Conservation (phyloP, 2,797 vertebrate genomes). For the Gymnopithys bicolor region DNA sequence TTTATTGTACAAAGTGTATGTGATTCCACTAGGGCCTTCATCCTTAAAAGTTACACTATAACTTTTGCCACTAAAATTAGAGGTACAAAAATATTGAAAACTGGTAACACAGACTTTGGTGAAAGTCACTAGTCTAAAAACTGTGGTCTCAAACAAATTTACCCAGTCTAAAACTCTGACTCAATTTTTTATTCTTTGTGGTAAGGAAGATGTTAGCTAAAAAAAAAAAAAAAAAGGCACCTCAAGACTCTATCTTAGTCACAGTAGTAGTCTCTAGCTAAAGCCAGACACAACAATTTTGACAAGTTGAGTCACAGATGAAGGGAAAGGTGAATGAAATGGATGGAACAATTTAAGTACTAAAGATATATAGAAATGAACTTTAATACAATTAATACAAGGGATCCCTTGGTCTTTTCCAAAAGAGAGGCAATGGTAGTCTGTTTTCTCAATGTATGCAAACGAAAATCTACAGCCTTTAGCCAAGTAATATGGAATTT, state of each 20-base stretch:
- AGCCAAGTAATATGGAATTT: background rate
- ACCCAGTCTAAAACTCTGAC: background rate
- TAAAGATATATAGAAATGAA: background rate
- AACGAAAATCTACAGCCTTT: background rate
- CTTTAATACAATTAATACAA: background rate
- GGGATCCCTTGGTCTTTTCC: background rate
- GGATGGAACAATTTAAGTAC: background rate
- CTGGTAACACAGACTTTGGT: background rate
- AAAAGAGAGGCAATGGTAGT: background rate
- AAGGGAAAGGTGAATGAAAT: background rate
- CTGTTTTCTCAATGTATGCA: background rate
- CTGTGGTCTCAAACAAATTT: background rate
- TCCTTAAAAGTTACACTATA: background rate
- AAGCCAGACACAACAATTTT: background rate
- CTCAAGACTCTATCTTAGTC: background rate
- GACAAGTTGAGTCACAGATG: background rate
- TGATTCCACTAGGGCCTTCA: background rate
- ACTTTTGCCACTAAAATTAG: background rate
- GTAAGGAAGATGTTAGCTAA: background rate
- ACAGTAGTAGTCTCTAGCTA: background rate
- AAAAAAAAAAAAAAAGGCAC: too few species aligned
- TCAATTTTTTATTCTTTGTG: background rate
- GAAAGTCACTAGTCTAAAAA: background rate
- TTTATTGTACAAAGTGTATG: background rate
- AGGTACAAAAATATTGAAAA: background rate